Conservation (phyloP, 1,140 invertebrate species). For the Parasteatoda tepidariorum region DNA sequence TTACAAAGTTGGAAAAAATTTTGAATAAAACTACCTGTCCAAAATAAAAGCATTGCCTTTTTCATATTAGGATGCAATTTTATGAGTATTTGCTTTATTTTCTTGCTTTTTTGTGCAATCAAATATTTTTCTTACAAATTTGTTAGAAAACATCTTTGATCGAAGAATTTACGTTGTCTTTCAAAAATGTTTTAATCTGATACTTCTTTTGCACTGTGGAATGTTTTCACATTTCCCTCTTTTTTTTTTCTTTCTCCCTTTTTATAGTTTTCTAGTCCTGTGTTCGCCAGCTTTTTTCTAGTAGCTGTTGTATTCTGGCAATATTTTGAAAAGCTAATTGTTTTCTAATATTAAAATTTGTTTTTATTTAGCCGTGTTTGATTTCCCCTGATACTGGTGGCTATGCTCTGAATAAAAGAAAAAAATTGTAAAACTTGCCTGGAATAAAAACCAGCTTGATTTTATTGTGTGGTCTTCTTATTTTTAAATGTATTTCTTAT, state of each 20-base stretch:
- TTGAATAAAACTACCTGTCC: neutral
- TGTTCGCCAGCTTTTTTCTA: conserved; percentile 49
- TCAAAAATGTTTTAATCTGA: conserved; percentile 19
- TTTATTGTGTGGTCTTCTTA: conserved; percentile 25
- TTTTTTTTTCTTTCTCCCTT: conserved; percentile 33
- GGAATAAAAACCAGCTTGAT: conserved; percentile 60
- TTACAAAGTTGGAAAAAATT: neutral
- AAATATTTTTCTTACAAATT: neutral
- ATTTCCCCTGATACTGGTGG: conserved; percentile 54
- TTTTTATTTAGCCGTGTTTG: conserved; percentile 56
- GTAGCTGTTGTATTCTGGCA: conserved; percentile 57
- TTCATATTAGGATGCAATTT: too few relatives aligned
- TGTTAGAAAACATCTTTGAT: conserved; percentile 1
- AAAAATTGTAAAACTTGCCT: conserved; percentile 57
- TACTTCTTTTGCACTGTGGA: conserved; percentile 41
- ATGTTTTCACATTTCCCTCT: conserved; percentile 37
- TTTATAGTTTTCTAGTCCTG: conserved; percentile 55
- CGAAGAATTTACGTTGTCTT: neutral
- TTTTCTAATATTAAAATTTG: conserved; percentile 53
- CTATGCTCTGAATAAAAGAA: conserved; percentile 50
- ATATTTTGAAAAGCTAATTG: conserved; percentile 39
- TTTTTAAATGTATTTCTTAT: neutral
- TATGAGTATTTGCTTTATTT: conserved; percentile 5
- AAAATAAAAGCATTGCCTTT: too few relatives aligned
- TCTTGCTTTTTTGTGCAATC: neutral